Evolutionary conservation across 2,797 vertebrate genomes (phyloP).

Genomic region (Triplophysa yarkandensis): DNA sequence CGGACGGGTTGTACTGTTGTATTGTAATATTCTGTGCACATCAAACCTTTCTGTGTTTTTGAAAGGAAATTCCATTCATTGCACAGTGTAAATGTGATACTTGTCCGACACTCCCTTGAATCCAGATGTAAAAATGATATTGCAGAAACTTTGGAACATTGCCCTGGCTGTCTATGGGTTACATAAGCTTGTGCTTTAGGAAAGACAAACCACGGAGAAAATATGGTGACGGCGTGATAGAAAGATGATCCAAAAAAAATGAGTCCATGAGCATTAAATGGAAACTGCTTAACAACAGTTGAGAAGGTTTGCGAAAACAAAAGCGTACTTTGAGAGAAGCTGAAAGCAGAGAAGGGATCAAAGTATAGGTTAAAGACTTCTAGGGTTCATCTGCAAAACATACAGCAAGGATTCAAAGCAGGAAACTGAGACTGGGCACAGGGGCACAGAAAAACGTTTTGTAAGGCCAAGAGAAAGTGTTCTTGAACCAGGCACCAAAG

Average conservation of each 20-base stretch:
- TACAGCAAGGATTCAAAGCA: neutral
- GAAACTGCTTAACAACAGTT: neutral
- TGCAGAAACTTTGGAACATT: slow-evolving; percentile 58
- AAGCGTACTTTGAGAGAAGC: neutral
- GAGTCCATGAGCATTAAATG: neutral
- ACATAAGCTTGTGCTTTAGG: slow-evolving; percentile 63
- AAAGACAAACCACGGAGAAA: slow-evolving; percentile 52
- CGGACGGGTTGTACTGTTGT: neutral
- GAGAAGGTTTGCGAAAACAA: neutral
- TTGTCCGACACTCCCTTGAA: slow-evolving; percentile 56
- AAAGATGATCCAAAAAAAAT: neutral
- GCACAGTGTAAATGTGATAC: slow-evolving; percentile 7
- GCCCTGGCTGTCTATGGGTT: slow-evolving; percentile 58
- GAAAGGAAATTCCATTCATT: neutral
- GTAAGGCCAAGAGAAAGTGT: neutral
- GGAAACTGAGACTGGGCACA: neutral
- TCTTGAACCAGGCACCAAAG: too few relatives aligned
- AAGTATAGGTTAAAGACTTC: neutral
- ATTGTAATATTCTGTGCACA: neutral
- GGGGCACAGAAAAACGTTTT: neutral
- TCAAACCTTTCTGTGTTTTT: neutral
- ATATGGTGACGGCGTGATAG: too few relatives aligned
- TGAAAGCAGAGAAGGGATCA: neutral
- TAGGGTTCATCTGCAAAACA: neutral
- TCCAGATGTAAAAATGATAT: slow-evolving; percentile 48